Percentiles rank a stretch among this genome's conserved stretches.
These are phyloP conservation scores for Cenopis cana DNA, from an alignment of 2,888 invertebrate species.

Conservation along the genomic window DNA sequence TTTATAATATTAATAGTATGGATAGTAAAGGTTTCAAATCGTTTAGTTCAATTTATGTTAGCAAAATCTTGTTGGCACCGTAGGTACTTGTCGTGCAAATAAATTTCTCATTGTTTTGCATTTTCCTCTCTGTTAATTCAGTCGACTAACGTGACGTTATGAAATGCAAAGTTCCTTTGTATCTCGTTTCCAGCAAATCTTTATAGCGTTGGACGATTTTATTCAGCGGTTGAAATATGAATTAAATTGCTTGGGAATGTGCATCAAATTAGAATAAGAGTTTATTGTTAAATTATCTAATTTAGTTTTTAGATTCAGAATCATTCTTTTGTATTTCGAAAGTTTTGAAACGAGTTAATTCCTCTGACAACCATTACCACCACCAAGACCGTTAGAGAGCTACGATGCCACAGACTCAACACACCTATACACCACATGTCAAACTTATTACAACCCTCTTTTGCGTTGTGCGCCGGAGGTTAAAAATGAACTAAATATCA, in stretches of 20 bases:
- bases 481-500: too few species aligned
- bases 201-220: slow-evolving; percentile 5
- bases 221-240: not conserved
- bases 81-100: slow-evolving; percentile 6
- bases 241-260: slow-evolving; percentile 5
- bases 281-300: not conserved
- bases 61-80: not conserved
- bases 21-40: not conserved
- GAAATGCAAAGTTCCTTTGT: slow-evolving; percentile 20
- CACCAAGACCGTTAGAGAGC: too few species aligned
- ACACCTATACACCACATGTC: too few species aligned
- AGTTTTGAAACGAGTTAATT: too few species aligned
- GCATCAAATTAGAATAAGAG: not conserved
- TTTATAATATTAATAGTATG: too few species aligned
- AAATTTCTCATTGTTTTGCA: slow-evolving; percentile 8
- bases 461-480: too few species aligned
- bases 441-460: too few species aligned
- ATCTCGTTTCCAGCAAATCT: slow-evolving; percentile 5
- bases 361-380: too few species aligned
- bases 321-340: too few species aligned
- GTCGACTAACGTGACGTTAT: not conserved
- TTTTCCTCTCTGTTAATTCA: slow-evolving; percentile 10
- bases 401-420: too few species aligned
- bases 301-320: not conserved
- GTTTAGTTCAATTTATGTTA: not conserved